These are phyloP conservation scores for Channa maculata DNA, from an alignment of 2,113 vertebrate genomes.

Conservation along the genomic window DNA sequence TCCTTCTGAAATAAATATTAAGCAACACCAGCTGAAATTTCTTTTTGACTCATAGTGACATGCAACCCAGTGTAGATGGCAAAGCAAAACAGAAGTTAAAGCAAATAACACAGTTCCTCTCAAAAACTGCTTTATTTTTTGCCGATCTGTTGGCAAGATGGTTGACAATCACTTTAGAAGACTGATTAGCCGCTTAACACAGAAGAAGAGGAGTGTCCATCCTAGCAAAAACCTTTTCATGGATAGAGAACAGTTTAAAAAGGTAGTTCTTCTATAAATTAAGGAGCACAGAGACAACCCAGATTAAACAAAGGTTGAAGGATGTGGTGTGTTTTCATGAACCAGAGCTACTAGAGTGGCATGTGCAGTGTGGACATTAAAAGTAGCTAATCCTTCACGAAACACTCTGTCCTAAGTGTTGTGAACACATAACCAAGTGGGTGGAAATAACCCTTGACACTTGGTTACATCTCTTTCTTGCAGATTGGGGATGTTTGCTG, in stretches of 20 bases:
- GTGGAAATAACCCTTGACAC: conserved; percentile 49
- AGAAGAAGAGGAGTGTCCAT: neutral
- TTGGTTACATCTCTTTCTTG: conserved; percentile 2
- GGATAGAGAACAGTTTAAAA: conserved; percentile 20
- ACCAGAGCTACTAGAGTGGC: neutral
- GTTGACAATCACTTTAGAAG: neutral
- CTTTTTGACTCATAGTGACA: no score
- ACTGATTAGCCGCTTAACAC: neutral
- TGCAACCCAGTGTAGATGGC: no score
- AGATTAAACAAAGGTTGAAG: conserved; percentile 39
- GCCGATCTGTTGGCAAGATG: no score
- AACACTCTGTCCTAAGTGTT: conserved; percentile 62
- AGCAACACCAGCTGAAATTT: no score
- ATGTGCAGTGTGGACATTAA: conserved; percentile 48
- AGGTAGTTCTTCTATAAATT: conserved; percentile 23
- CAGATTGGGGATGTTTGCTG: conserved; percentile 13
- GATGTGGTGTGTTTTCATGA: conserved; percentile 40
- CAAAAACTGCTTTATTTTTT: no score
- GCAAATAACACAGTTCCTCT: no score
- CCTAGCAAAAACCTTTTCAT: conserved; percentile 17
- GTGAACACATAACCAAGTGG: conserved; percentile 60
- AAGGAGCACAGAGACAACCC: neutral
- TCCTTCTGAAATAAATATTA: no score
- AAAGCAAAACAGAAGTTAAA: no score
- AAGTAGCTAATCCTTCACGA: conserved; percentile 35